Conservation (phyloP, 2,888 invertebrate species). For the Andrena dorsata region DNA sequence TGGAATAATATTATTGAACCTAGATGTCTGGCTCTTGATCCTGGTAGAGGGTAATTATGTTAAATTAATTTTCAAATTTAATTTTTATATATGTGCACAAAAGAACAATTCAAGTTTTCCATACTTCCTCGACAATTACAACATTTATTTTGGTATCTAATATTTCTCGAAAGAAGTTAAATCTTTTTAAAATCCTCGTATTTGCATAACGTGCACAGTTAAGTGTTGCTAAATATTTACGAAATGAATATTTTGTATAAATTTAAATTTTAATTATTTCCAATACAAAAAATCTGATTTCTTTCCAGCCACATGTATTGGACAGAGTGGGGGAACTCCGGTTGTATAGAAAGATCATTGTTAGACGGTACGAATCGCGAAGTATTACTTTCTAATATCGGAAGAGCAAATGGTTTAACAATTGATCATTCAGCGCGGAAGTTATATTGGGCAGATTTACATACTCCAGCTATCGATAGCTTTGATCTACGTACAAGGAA, state of each 20-base stretch:
- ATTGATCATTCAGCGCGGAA: slow-evolving; percentile 90
- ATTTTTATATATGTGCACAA: not conserved
- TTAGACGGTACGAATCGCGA: slow-evolving; percentile 92
- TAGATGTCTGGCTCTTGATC: slow-evolving; percentile 92
- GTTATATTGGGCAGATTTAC: slow-evolving; percentile 93
- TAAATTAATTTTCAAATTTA: not conserved
- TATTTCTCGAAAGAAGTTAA: too few relatives aligned
- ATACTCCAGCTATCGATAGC: slow-evolving; percentile 91
- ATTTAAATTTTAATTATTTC: too few relatives aligned
- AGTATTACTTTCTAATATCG: slow-evolving; percentile 89
- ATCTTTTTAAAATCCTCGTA: too few relatives aligned
- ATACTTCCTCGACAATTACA: not conserved
- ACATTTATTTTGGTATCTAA: too few relatives aligned
- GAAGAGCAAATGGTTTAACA: slow-evolving; percentile 90
- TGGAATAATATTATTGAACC: slow-evolving; percentile 95
- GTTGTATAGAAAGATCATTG: slow-evolving; percentile 91
- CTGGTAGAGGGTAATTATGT: slow-evolving; percentile 89
- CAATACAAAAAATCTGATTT: slow-evolving; percentile 1
- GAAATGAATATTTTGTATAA: too few relatives aligned
- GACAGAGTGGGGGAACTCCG: slow-evolving; percentile 92
- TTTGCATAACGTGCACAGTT: too few relatives aligned
- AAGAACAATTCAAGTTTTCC: not conserved
- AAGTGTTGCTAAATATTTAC: too few relatives aligned
- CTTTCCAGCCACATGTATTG: slow-evolving; percentile 91
- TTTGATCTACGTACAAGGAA: slow-evolving; percentile 91